These are phyloP conservation scores for Marmota monax DNA, from an alignment of 2,113 vertebrate species.

Conservation along the genomic window DNA sequence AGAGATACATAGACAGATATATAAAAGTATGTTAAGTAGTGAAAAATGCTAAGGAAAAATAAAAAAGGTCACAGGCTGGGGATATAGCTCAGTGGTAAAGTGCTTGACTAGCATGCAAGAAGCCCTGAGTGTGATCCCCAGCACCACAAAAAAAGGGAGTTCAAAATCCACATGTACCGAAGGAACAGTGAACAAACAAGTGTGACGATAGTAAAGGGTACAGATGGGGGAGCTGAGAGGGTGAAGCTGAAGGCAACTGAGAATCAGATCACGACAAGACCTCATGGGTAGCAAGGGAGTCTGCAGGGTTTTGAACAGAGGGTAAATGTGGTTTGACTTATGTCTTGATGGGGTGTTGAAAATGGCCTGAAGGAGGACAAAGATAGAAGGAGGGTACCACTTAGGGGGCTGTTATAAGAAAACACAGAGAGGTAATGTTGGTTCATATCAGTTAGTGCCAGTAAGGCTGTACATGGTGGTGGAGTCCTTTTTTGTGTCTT, in stretches of 20 bases:
- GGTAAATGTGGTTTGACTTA: not conserved
- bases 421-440: not conserved
- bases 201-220: not conserved
- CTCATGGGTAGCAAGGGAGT: not conserved
- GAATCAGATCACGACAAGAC: not conserved
- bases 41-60: not conserved
- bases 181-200: not conserved
- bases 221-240: not conserved
- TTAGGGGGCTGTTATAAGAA: not conserved
- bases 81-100: too few relatives aligned
- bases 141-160: too few relatives aligned
- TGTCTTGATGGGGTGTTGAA: not conserved
- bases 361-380: not conserved
- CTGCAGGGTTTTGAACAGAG: not conserved
- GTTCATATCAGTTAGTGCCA: too few relatives aligned
- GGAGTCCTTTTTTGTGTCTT: not conserved
- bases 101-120: too few relatives aligned
- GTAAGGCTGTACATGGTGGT: not conserved
- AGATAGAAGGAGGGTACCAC: not conserved
- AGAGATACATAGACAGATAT: not conserved
- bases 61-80: not conserved
- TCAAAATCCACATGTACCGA: not conserved
- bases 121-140: too few relatives aligned
- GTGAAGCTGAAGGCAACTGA: not conserved
- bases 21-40: not conserved